phyloP scores from a whole-genome alignment of 2,888 invertebrate genomes.

The Drosophila anomelani region DNA sequence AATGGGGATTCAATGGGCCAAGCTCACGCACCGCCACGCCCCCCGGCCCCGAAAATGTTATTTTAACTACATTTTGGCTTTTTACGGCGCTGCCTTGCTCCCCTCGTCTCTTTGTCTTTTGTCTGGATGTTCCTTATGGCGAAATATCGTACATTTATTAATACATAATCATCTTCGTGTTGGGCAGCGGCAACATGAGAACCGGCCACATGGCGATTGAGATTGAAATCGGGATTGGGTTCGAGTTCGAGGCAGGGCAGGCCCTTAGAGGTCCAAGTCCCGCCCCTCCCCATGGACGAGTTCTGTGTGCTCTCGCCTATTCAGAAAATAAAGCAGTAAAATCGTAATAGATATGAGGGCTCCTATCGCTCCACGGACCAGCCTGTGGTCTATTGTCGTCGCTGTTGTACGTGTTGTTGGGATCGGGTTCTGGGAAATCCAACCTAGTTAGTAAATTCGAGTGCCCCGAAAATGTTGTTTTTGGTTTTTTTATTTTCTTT shows the following conservation, averaged over 20 bases:
- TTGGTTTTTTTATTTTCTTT: conserved; percentile 25
- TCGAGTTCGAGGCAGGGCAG: conserved; percentile 3
- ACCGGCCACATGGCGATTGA: conserved; percentile 50
- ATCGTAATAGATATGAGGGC: conserved; percentile 63
- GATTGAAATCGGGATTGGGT: conserved; percentile 17
- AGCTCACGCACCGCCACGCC: conserved; percentile 65
- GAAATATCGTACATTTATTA: conserved; percentile 72
- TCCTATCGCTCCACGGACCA: conserved; percentile 26
- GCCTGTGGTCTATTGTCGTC: conserved; percentile 35
- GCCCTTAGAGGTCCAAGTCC: conserved; percentile 37
- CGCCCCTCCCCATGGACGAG: conserved; percentile 48
- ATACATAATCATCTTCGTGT: conserved; percentile 68
- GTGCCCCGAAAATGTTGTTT: conserved; percentile 63
- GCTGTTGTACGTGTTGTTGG: conserved; percentile 44
- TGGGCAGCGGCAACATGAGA: conserved; percentile 54
- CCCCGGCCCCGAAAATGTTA: conserved; percentile 57
- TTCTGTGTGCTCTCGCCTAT: conserved; percentile 42
- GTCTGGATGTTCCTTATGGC: conserved; percentile 40
- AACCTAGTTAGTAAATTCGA: conserved; percentile 55
- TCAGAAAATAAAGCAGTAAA: conserved; percentile 73
- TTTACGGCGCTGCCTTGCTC: conserved; percentile 51
- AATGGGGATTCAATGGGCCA: conserved; percentile 58
- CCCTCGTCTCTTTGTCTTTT: conserved; percentile 14
- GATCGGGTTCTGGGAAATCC: conserved; percentile 66
- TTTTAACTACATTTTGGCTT: conserved; percentile 69